Conservation (phyloP, 2,113 vertebrate genomes). For the Cyanoramphus novaezelandiae region DNA sequence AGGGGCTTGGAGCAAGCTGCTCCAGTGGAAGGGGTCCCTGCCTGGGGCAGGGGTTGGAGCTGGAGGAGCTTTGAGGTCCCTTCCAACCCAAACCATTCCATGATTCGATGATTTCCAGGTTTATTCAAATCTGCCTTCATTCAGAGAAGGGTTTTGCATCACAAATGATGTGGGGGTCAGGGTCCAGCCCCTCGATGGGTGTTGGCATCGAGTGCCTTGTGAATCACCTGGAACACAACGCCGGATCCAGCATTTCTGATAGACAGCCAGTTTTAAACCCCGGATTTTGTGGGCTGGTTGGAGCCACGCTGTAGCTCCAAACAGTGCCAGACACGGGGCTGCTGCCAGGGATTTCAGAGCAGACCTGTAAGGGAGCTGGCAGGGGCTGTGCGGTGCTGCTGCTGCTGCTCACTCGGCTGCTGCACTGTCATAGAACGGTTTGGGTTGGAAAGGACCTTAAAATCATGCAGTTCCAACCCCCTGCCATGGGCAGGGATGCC, state of each 20-base stretch:
- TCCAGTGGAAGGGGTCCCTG: not conserved
- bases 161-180: not conserved
- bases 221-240: not conserved
- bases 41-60: not conserved
- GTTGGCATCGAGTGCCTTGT: not conserved
- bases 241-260: not conserved
- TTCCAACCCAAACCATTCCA: not conserved
- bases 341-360: not conserved
- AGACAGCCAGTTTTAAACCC: not conserved
- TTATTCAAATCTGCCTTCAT: not conserved
- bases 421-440: not conserved
- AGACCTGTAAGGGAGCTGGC: not conserved
- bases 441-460: not conserved
- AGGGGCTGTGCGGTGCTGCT: not conserved
- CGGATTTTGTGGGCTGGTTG: not conserved
- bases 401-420: rapidly evolving
- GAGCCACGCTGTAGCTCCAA: not conserved
- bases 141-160: not conserved
- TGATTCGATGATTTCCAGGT: not conserved
- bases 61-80: not conserved
- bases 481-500: not conserved
- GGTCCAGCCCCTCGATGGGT: not conserved
- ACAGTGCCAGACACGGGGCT: not conserved
- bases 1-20: no score
- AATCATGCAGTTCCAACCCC: not conserved